Evolutionary conservation across 2,113 vertebrate genomes (phyloP), one percentile per base, ranked within the genome.

Genomic region (Myiagra hebetior): DNA sequence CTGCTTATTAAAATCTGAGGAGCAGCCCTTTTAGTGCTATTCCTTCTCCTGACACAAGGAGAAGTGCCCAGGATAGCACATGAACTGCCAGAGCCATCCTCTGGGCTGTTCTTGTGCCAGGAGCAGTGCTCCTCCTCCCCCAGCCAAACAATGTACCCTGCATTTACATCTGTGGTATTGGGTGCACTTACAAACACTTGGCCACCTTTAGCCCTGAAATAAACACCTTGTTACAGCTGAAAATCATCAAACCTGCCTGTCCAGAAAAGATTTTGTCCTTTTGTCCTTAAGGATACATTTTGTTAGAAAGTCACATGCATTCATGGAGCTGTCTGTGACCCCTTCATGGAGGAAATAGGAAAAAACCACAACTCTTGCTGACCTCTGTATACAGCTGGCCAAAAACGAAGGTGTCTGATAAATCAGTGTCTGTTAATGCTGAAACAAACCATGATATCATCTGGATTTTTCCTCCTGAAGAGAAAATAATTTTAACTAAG

Each of bases 1-100:
- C 78, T 60, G 80, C 92, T 97, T 94, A 96, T 89, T 96, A 95
- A 90, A 96, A 83, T 60, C 62, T 56, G 77, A 89, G 91, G 81
- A 91, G 75, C 75, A 63, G 21, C 22, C 52, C 88, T 97, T 94
- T 92, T 35, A 84, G 83, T 63, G 23, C 33, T 70, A 41, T 80
- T 91, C 82, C 89, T 82, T 52, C 86, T 65, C 17, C 23, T 69
- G 74, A 97, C 83, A n/a, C 7, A 92, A 46, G 76, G 41, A 80
- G 80, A 60, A 49, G 84, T 68, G 72, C 60, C 76, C 89, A 47
- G 57, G 79, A 70, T 7, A 59, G n/a, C n/a, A 33, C 53, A 44
- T 76, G 46, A 92, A 52, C 35, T 91, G 76, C 57, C 88, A 8
- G 52, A 44, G 59, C 64, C 56, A 46, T 39, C 57, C 78, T 13